phyloP scores from a whole-genome alignment of 2,113 vertebrate species.

The Numenius arquata region DNA sequence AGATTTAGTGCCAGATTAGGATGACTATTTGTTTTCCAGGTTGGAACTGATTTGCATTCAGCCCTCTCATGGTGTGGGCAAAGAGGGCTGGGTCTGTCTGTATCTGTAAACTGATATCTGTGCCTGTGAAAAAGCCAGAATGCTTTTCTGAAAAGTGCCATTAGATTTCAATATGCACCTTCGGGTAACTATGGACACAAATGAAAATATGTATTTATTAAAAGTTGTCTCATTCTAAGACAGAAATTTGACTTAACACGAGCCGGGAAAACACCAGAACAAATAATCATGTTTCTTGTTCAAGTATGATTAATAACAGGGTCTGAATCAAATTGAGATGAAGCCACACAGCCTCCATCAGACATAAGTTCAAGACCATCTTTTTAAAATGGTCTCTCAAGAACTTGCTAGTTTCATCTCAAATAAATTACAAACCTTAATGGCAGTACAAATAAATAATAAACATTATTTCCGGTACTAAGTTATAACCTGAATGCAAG shows the following conservation, averaged over 20 bases:
- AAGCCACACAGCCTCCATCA: neutral
- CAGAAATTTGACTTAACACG: neutral
- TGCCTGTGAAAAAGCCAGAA: neutral
- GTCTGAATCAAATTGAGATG: neutral
- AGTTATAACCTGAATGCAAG: neutral
- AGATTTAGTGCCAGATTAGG: neutral
- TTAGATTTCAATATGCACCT: neutral
- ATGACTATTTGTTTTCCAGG: neutral
- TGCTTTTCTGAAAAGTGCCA: neutral
- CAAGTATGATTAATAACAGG: neutral
- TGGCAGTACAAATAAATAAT: neutral
- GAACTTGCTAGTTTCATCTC: neutral
- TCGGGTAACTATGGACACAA: neutral
- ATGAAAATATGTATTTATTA: neutral
- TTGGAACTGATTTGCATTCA: neutral
- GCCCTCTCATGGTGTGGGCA: neutral
- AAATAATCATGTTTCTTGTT: neutral
- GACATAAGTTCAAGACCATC: neutral
- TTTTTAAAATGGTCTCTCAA: neutral
- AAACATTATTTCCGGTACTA: neutral
- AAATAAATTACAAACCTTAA: neutral
- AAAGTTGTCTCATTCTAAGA: neutral
- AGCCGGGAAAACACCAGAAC: neutral
- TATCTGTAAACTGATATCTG: neutral
- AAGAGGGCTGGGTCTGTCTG: neutral